phyloP scores from a whole-genome alignment of 2,113 vertebrate genomes.

The Genyomyrus donnyi region DNA sequence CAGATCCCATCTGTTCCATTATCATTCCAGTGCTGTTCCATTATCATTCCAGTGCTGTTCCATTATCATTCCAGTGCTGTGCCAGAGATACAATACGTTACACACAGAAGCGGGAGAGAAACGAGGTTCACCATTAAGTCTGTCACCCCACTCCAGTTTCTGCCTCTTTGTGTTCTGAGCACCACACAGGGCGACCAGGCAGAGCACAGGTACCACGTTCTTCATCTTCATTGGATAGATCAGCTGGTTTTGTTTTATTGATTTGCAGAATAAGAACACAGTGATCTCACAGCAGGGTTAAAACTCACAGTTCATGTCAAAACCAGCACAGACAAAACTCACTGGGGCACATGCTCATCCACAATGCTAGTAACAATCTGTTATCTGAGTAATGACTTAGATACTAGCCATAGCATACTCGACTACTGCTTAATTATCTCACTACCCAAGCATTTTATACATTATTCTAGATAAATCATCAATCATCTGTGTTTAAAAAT shows the following conservation, averaged over 20 bases:
- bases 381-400: background rate
- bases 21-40: background rate
- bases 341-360: background rate
- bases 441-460: background rate
- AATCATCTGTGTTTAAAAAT: background rate
- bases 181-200: slow-evolving; percentile 37
- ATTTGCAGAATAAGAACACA: background rate
- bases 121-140: slow-evolving; percentile 33
- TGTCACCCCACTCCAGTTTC: slow-evolving; percentile 36
- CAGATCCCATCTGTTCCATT: background rate
- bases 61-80: no score
- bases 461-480: background rate
- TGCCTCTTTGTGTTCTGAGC: slow-evolving; percentile 50
- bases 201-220: slow-evolving; percentile 47
- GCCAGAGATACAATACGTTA: background rate
- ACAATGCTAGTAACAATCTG: background rate
- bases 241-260: background rate
- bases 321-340: background rate
- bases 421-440: background rate
- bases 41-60: no score
- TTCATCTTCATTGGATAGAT: slow-evolving; percentile 31
- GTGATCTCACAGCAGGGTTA: background rate
- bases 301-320: background rate
- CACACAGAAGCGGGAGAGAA: background rate
- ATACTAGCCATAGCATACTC: background rate